Evolutionary conservation across 92 coral and sea anemone species (phyloP).

Genomic region (Porites rus): DNA sequence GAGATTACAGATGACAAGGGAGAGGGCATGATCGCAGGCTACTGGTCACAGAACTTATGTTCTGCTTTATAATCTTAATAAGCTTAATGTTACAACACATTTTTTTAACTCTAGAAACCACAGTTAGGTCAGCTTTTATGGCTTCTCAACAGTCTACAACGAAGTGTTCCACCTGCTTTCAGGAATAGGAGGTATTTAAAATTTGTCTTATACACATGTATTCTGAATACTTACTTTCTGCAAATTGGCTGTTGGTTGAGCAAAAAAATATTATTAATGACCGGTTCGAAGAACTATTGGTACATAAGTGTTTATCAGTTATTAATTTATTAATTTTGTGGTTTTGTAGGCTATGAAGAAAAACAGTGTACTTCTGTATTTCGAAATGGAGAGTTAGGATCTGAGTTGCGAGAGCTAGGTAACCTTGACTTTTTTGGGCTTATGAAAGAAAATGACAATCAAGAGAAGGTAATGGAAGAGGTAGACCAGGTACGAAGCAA

Average conservation of each 20-base stretch:
- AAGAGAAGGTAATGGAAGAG: slow-evolving; percentile 51
- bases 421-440: slow-evolving; percentile 22
- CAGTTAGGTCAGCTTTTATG: slow-evolving; percentile 47
- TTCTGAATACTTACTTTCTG: neutral
- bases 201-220: neutral
- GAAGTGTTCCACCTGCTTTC: slow-evolving; percentile 15
- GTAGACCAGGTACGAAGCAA: slow-evolving; percentile 47
- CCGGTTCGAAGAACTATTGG: no score
- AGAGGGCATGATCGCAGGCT: no score
- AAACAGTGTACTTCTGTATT: slow-evolving; percentile 45
- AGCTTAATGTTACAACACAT: neutral
- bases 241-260: no score
- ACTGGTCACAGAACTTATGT: neutral
- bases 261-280: no score
- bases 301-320: no score
- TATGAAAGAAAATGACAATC: slow-evolving; percentile 39
- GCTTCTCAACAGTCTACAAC: slow-evolving; percentile 50
- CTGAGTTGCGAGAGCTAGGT: slow-evolving; percentile 46
- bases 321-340: neutral
- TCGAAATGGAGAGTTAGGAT: slow-evolving; percentile 41
- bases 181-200: neutral
- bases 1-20: no score
- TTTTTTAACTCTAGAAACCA: slow-evolving; percentile 21
- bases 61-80: neutral
- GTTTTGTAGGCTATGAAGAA: slow-evolving; percentile 44